Evolutionary conservation across 1,140 invertebrate genomes (phyloP), one percentile per base, ranked within the genome.

Genomic region (Drosophila nigromelanica): DNA sequence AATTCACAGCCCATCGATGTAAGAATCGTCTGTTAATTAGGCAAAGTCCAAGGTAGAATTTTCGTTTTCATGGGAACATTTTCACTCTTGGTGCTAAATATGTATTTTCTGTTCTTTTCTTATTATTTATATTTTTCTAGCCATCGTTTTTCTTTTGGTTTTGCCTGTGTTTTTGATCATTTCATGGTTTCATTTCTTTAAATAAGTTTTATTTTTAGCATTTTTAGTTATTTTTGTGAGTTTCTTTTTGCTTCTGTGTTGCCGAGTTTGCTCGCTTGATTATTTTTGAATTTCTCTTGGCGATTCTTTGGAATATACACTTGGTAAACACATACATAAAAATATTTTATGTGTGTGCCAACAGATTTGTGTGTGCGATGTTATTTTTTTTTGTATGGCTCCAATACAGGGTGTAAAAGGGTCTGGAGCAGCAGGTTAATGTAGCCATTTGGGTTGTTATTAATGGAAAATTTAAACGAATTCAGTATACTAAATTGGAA

Each of bases 151-250:
- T 45, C 37, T 52, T 48, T 80, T 72, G 81, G 69, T 74, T 80
- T 81, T 74, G 81, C 67, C 55, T 73, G 67, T 72, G 82, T 76
- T 79, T 83, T 89, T 89, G 87, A 73, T 82, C 67, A 70, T 86
- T 86, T 87, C 82, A 87, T 87, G 82, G 82, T 87, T 87, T 87
- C 82, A 87, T 87, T 87, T 87, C 82, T 87, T 87, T 87, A 87
- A 87, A 87, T 87, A 89, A 87, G 79, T 87, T 87, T 89, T 87
- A 87, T 87, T 89, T 87, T 89, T 87, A 87, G 82, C 56, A 71
- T 71, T 73, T 87, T 87, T 73, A 87, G 82, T 87, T 87, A 87
- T 87, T 87, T 87, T 89, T 83, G 82, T 87, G 79, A 82, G 66
- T 87, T 68, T 78, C 80, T 80, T 76, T 83, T 85, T 80, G 71